phyloP scores from a whole-genome alignment of 1,140 invertebrate species.

The Drosophila micromelanica region DNA sequence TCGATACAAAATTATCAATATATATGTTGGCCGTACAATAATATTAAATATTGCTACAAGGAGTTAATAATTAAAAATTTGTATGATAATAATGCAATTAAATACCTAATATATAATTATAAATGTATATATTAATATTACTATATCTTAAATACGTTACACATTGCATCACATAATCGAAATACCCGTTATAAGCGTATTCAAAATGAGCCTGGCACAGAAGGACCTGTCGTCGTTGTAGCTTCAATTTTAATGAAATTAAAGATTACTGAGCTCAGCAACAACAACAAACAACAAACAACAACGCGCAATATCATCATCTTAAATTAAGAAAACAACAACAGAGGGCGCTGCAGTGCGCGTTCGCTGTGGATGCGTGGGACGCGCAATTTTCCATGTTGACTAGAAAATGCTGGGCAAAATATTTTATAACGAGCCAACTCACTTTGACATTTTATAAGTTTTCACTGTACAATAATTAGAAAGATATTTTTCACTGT shows the following conservation, averaged over 20 bases:
- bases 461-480: too few relatives aligned
- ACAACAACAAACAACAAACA: slow-evolving; percentile 3
- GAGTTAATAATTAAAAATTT: too few relatives aligned
- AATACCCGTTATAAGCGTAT: too few relatives aligned
- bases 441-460: neutral
- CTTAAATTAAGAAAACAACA: slow-evolving; percentile 26
- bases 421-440: neutral
- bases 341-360: slow-evolving; percentile 1
- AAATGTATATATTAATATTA: too few relatives aligned
- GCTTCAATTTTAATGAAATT: slow-evolving; percentile 79
- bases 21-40: too few relatives aligned
- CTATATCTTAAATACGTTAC: too few relatives aligned
- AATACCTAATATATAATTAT: too few relatives aligned
- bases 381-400: neutral
- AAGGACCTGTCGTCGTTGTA: slow-evolving; percentile 46
- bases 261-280: slow-evolving; percentile 73
- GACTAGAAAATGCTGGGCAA: neutral
- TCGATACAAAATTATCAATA: too few relatives aligned
- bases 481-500: too few relatives aligned
- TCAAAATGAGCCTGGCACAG: slow-evolving; percentile 29
- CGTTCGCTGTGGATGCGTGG: neutral
- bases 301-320: slow-evolving; percentile 33
- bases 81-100: too few relatives aligned
- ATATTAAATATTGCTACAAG: too few relatives aligned
- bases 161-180: too few relatives aligned